Percentiles rank a stretch among this genome's conserved stretches.
These are phyloP conservation scores for Conopomorpha cramerella DNA, from an alignment of 1,140 invertebrate genomes.

Conservation along the genomic window DNA sequence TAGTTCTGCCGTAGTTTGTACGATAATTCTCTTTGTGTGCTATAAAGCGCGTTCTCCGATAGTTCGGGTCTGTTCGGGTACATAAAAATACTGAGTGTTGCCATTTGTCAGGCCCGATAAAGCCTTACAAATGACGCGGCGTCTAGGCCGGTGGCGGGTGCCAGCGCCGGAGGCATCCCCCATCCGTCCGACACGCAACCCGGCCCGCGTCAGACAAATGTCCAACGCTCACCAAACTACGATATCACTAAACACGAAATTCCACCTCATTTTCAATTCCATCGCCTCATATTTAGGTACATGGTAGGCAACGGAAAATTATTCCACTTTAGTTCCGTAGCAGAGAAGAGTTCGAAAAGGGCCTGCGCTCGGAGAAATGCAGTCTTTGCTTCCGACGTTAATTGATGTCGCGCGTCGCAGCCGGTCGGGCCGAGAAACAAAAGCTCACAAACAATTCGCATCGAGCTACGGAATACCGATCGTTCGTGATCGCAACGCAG, in stretches of 20 bases:
- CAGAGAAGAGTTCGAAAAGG: neutral
- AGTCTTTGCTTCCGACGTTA: slow-evolving; percentile 41
- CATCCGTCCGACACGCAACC: slow-evolving; percentile 38
- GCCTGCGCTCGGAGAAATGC: slow-evolving; percentile 19
- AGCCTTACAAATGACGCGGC: slow-evolving; percentile 41
- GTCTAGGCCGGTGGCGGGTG: slow-evolving; percentile 16
- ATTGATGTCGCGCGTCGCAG: slow-evolving; percentile 47
- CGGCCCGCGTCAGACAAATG: slow-evolving; percentile 29
- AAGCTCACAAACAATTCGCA: slow-evolving; percentile 60
- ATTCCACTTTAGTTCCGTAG: slow-evolving; percentile 33
- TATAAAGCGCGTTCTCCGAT: no score
- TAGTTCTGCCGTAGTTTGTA: slow-evolving; percentile 11
- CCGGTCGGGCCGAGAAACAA: slow-evolving; percentile 28
- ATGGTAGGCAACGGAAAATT: slow-evolving; percentile 15
- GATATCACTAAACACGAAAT: no score
- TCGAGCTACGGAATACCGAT: slow-evolving; percentile 55
- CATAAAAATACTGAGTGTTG: slow-evolving; percentile 39
- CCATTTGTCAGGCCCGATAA: slow-evolving; percentile 43
- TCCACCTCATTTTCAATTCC: no score
- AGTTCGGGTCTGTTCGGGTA: no score
- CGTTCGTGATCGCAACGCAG: slow-evolving; percentile 56
- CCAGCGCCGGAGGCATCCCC: slow-evolving; percentile 21
- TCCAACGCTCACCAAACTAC: no score
- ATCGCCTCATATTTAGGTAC: no score
- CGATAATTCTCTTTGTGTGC: no score